phyloP scores from a whole-genome alignment of 2,888 invertebrate genomes.

The Strigamia transsilvanica region DNA sequence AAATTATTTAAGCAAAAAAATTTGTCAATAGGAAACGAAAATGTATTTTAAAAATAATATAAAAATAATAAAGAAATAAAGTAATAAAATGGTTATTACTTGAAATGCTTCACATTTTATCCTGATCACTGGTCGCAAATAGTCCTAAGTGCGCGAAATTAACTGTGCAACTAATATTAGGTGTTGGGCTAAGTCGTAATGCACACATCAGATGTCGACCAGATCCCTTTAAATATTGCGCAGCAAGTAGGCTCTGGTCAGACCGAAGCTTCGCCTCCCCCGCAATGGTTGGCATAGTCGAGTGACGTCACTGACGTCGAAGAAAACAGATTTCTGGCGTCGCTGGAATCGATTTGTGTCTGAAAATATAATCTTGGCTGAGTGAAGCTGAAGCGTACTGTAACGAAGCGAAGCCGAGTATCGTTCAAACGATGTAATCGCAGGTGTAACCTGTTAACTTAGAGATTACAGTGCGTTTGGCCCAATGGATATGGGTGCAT shows the following conservation, averaged over 20 bases:
- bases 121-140: neutral
- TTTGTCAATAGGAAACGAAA: no score
- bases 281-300: neutral
- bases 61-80: neutral
- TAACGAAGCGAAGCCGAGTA: no score
- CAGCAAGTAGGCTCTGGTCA: neutral
- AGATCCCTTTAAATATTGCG: conserved; percentile 8
- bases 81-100: neutral
- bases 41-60: neutral
- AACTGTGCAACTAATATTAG: neutral
- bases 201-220: conserved; percentile 8
- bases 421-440: no score
- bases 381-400: no score
- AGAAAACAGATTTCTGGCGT: conserved; percentile 3
- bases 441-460: no score
- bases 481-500: neutral
- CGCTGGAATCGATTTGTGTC: conserved; percentile 3
- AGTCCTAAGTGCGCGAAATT: neutral
- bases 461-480: no score
- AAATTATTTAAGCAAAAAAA: neutral
- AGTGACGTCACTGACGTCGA: neutral
- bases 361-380: neutral
- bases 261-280: neutral
- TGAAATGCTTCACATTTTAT: neutral
- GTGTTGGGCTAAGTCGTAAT: neutral